Conservation (phyloP, 2,888 invertebrate species). For the Callyntrura guangdongensis region DNA sequence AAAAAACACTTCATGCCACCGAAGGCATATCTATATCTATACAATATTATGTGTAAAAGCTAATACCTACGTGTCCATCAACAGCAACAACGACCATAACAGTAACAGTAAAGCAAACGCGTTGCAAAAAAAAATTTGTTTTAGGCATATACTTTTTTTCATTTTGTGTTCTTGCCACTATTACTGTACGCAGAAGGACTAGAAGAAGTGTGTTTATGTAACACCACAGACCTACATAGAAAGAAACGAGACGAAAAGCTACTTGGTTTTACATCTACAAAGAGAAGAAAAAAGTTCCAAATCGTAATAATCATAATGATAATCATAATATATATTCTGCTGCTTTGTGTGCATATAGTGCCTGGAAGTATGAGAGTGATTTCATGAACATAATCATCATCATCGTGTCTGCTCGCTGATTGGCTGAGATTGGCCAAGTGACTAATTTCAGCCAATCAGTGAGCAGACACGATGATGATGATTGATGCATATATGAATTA, state of each 20-base stretch:
- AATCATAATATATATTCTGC: conserved; percentile 13
- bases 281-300: no score
- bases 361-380: no score
- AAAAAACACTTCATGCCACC: neutral
- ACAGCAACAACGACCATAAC: neutral
- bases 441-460: no score
- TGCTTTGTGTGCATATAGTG: neutral
- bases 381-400: no score
- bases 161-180: neutral
- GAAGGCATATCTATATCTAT: neutral
- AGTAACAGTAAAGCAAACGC: conserved; percentile 13
- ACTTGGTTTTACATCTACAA: neutral
- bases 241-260: neutral
- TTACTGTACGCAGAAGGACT: neutral
- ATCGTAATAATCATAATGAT: conserved; percentile 5
- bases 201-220: no score
- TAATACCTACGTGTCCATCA: no score
- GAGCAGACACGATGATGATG: no score
- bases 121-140: neutral
- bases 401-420: no score
- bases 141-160: conserved; percentile 12
- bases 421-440: no score
- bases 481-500: no score
- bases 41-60: neutral
- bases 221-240: neutral